A percentile compares a stretch with the other conserved stretches of the same genome.
phyloP scores from a whole-genome alignment of 2,888 invertebrate genomes.

The Cephus sareptanus region DNA sequence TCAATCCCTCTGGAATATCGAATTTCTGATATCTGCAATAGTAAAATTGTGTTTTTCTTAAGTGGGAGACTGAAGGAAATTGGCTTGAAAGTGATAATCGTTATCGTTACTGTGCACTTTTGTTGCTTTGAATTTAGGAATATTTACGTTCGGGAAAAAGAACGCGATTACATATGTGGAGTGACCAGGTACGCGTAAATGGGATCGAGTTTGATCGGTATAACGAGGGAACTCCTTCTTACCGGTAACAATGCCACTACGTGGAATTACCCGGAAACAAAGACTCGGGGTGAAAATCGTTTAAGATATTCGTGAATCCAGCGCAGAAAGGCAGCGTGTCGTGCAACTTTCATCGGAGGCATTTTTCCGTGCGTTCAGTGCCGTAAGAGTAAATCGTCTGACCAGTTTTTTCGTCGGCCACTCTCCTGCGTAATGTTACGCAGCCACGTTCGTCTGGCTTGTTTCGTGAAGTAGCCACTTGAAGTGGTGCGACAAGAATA shows the following conservation, averaged over 20 bases:
- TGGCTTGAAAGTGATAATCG: background rate
- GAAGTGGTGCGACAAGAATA: background rate
- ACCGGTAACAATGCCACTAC: background rate
- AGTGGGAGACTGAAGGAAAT: background rate
- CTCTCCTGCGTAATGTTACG: conserved; percentile 18
- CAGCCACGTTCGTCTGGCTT: background rate
- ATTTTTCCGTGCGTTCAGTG: conserved; percentile 28
- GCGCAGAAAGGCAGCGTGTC: background rate
- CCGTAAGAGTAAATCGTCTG: conserved; percentile 26
- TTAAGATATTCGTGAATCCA: background rate
- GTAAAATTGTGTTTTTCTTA: background rate
- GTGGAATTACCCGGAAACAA: background rate
- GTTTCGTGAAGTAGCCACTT: background rate
- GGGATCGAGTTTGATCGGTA: background rate
- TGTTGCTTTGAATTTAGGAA: background rate
- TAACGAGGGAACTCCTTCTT: background rate
- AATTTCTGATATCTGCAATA: no score
- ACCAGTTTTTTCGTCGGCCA: conserved; percentile 25
- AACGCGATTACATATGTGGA: background rate
- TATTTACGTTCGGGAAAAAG: background rate
- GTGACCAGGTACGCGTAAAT: background rate
- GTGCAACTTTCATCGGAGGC: conserved; percentile 27
- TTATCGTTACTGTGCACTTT: background rate
- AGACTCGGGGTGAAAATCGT: background rate
- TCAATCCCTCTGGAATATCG: background rate